Conservation (phyloP, 2,888 invertebrate species). For the Thera britannica region DNA sequence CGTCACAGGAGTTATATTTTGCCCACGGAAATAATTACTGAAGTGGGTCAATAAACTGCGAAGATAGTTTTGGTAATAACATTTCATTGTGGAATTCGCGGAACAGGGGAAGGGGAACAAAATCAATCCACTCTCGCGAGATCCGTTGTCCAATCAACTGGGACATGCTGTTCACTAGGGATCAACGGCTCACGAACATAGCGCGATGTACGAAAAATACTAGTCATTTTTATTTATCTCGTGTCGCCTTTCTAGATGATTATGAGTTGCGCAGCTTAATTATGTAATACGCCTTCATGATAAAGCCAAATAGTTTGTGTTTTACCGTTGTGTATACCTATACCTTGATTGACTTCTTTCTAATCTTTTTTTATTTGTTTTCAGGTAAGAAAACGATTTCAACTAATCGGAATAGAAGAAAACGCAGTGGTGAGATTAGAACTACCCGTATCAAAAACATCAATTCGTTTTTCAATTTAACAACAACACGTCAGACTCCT, state of each 20-base stretch:
- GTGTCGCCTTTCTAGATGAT: conserved; percentile 30
- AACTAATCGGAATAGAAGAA: not conserved
- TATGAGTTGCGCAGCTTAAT: not conserved
- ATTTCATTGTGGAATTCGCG: conserved; percentile 69
- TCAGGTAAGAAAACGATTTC: conserved; percentile 32
- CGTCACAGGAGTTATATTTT: conserved; percentile 44
- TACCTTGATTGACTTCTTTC: conserved; percentile 1
- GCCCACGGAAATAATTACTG: conserved; percentile 53
- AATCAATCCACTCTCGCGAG: conserved; percentile 81
- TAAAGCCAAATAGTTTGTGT: not conserved
- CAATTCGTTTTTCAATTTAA: too few species aligned
- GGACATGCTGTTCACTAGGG: conserved; percentile 77
- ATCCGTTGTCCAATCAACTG: conserved; percentile 81
- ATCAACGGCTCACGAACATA: conserved; percentile 56
- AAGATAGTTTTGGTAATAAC: conserved; percentile 75
- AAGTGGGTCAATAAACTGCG: conserved; percentile 68
- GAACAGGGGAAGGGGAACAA: conserved; percentile 41
- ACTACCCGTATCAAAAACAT: too few species aligned
- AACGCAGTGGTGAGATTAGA: conserved; percentile 4
- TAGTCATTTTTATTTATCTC: conserved; percentile 46
- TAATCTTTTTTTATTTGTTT: conserved; percentile 28
- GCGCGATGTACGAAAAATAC: conserved; percentile 50
- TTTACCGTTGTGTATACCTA: not conserved
- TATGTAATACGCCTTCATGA: not conserved
- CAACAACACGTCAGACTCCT: too few species aligned